Conservation (phyloP, 2,888 invertebrate species). For the Epinotia demarniana region DNA sequence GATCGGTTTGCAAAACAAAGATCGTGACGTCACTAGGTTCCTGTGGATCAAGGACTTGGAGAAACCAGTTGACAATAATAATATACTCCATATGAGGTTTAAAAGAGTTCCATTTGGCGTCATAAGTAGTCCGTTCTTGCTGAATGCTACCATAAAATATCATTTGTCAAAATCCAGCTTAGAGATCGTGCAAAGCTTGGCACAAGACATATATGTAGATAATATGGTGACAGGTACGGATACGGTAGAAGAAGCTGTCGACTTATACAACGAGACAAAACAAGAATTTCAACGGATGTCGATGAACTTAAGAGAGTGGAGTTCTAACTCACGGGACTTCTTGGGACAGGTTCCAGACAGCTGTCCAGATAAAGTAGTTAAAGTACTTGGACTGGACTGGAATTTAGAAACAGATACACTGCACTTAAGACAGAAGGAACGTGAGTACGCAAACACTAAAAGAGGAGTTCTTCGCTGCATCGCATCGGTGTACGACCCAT, state of each 20-base stretch:
- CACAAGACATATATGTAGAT: constrained; percentile 9
- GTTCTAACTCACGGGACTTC: too few species aligned
- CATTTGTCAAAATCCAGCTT: background rate
- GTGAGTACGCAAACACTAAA: too few species aligned
- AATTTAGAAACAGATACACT: background rate
- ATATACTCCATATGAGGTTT: constrained; percentile 1
- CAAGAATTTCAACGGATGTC: too few species aligned
- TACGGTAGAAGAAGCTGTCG: too few species aligned
- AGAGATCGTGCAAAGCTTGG: background rate
- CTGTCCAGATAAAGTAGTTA: background rate
- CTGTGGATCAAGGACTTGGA: constrained; percentile 5
- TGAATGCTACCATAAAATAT: background rate
- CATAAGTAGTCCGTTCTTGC: background rate
- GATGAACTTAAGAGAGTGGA: too few species aligned
- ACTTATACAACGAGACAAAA: too few species aligned
- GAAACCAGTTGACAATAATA: background rate
- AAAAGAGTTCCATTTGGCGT: constrained; percentile 11
- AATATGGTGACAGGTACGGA: constrained; percentile 3
- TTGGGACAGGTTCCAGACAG: background rate
- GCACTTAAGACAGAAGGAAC: background rate
- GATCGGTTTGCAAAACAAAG: too few species aligned
- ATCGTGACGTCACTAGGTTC: constrained; percentile 9
- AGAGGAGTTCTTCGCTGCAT: background rate
- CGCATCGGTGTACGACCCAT: too few species aligned
- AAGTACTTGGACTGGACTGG: background rate